Base-by-base conservation (phyloP, 2,888 invertebrate genomes). In the Agrypnus murinus region DNA sequence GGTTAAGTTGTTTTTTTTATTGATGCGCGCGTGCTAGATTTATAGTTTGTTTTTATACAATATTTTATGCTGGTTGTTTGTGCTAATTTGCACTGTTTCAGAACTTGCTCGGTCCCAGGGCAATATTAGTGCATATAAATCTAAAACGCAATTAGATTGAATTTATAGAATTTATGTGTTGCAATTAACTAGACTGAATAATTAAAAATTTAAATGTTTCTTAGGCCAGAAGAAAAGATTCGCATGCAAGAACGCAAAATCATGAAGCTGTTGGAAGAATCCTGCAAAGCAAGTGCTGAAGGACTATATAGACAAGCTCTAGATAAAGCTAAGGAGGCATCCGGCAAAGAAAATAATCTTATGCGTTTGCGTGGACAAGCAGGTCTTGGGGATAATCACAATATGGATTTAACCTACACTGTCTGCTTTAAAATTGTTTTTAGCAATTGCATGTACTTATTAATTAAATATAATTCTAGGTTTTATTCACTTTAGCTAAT, bases 321-420 rank as follows among this genome's bases (percentile, higher is more conserved):
- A 53, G 94, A 95, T 64, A 95, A 97, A 84, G 99, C 99, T 0
- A 98, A 98, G 84, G 99, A 99, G 84, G 98, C 99, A 0, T 97
- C 97, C 0, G 91, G 96, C 7, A 91, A 98, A 81, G 99, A 99
- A 84, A 89, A 96, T 65, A 94, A 94, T 74, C 87, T 99, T 57
- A 95, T 97, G 73, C 89, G 95, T 65, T 91, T 97, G 84, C 94
- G 98, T 77, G 98, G 98, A 84, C 97, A 99, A 84, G 92, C 93
- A 25, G 94, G 94, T 59, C 89, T 96, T 73, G 93, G 93, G 53
- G 97, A 98, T 74, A 92, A 93, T 67, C 96, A 97, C 82, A 99
- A 99, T 84, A 90, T 98, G 78, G 99, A 99, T 81, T 89, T 99
- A 31, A 98, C 98, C 0, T 98, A 97, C 87, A 94, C 95, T 71